Percentiles rank a stretch among this genome's conserved stretches.
Evolutionary conservation across 2,888 invertebrate species (phyloP).

Genomic region (Spialia ferax): DNA sequence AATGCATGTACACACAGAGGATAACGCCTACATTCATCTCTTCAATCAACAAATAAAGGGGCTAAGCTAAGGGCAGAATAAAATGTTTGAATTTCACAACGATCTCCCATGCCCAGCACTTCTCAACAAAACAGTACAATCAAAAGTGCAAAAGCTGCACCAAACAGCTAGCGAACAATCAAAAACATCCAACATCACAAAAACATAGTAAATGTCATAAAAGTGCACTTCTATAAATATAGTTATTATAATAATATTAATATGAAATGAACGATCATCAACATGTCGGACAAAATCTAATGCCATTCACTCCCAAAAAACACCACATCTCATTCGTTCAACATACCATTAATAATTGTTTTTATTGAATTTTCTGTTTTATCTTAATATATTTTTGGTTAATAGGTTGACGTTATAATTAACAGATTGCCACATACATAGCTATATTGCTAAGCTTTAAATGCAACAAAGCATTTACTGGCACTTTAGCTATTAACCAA

Average conservation of each 20-base stretch:
- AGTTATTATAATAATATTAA: slow-evolving; percentile 5
- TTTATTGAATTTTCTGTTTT: slow-evolving; percentile 52
- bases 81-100: too few relatives aligned
- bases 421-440: slow-evolving; percentile 43
- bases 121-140: not conserved
- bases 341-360: slow-evolving; percentile 40
- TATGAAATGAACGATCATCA: not conserved
- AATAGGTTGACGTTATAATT: slow-evolving; percentile 46
- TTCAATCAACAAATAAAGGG: too few relatives aligned
- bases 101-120: not conserved
- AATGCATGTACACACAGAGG: too few relatives aligned
- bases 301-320: slow-evolving; percentile 26
- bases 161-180: not conserved
- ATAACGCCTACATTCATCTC: too few relatives aligned
- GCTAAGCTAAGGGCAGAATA: too few relatives aligned
- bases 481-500: not conserved
- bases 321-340: slow-evolving; percentile 40
- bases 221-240: slow-evolving; percentile 13
- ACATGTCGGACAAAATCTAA: slow-evolving; percentile 24
- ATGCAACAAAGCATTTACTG: slow-evolving; percentile 43
- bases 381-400: slow-evolving; percentile 50
- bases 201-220: slow-evolving; percentile 6
- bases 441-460: slow-evolving; percentile 33
- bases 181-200: slow-evolving; percentile 9
- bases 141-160: not conserved